Evolutionary conservation across 2,888 invertebrate genomes (phyloP), one percentile per base, ranked within the genome.

Genomic region (Anorthoa munda): DNA sequence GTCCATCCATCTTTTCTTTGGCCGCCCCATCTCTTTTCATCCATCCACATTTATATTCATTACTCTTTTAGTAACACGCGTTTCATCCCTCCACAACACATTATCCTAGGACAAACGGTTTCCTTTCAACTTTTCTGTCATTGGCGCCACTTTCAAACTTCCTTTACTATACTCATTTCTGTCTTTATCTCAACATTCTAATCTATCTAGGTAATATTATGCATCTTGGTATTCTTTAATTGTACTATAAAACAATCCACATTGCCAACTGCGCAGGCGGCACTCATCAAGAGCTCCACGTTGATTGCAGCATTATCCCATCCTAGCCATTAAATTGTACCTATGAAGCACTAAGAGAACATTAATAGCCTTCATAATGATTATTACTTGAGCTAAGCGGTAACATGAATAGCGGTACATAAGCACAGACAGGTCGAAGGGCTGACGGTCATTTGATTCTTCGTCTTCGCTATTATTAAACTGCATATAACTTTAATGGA

Each of bases 321-420:
- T 23, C 5, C n/a, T 48, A 13, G 15, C 48, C 45, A 48, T 74
- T 50, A 53, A 53, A 67, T 23, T 60, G 53, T 46, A 39, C 75
- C 64, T 31, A 60, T 26, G 2, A 26, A 64, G 7, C 21, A 66
- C 23, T 64, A 58, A 51, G 31, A 53, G 1, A 9, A 58, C 23
- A 18, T 55, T 64, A 53, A 74, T 59, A 31, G 67, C 21, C 2
- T 23, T 45, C n/a, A 45, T 39, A 59, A 76, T 64, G 3, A 72
- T 61, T 45, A 66, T 79, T 56, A 61, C 79, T 48, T 56, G 18
- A 51, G 26, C 21, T 64, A 46, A 63, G 58, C 53, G 17, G 12
- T 12, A 26, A 50, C 48, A 23, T 51, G 46, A 64, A 79, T 73
- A 63, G 61, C 50, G 45, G 79, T 26, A 23, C 21, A 12, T 31